Percentiles rank a stretch among this genome's conserved stretches.
Conservation (phyloP, 2,113 vertebrate genomes). For the Zingel zingel region DNA sequence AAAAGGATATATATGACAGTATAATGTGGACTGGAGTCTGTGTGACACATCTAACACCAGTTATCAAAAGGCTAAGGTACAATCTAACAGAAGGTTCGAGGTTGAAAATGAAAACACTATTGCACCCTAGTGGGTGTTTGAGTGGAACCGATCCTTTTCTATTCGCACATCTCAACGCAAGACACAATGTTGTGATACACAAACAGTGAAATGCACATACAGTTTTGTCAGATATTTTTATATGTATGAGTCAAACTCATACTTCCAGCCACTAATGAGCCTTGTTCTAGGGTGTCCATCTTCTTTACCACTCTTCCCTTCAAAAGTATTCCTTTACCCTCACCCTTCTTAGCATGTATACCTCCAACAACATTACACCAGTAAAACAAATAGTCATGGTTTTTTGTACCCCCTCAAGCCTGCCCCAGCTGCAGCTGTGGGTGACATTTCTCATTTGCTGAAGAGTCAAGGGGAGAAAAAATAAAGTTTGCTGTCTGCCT, state of each 20-base stretch:
- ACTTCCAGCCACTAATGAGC: neutral
- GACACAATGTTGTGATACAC: conserved; percentile 18
- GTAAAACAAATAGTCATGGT: conserved; percentile 64
- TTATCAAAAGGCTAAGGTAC: conserved; percentile 18
- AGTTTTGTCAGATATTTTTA: too few species aligned
- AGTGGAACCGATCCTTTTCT: conserved; percentile 33
- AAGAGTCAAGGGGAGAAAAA: conserved; percentile 13
- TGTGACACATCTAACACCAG: conserved; percentile 21
- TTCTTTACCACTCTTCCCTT: neutral
- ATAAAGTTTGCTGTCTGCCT: conserved; percentile 24
- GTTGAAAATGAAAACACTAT: conserved; percentile 46
- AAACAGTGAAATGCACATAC: neutral
- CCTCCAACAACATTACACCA: conserved; percentile 39
- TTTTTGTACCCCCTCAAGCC: conserved; percentile 65
- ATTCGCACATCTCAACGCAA: conserved; percentile 26
- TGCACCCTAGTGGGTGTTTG: conserved; percentile 32
- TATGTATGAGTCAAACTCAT: neutral
- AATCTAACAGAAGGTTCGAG: conserved; percentile 7
- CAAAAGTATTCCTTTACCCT: neutral
- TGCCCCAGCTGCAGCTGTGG: conserved; percentile 55
- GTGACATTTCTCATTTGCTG: conserved; percentile 78
- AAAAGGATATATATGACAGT: conserved; percentile 3
- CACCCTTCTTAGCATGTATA: conserved; percentile 9
- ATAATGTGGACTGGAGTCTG: neutral
- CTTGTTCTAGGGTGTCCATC: neutral